These are phyloP conservation scores for Eupeodes luniger DNA, from an alignment of 2,888 invertebrate genomes.

Conservation along the genomic window DNA sequence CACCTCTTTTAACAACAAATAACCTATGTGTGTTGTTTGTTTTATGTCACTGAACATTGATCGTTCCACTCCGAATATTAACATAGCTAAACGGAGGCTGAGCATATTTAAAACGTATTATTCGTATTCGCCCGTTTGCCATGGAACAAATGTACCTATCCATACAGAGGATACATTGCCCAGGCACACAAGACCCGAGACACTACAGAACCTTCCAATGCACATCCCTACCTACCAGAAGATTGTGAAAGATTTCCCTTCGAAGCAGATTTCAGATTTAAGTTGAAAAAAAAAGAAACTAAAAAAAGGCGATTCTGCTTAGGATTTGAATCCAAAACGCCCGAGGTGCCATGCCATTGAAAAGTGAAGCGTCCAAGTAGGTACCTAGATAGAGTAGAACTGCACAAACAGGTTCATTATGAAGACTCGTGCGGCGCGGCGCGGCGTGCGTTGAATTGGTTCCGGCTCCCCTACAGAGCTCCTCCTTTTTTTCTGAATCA, in stretches of 20 bases:
- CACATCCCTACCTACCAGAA: constrained; percentile 51
- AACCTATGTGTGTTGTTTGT: constrained; percentile 25
- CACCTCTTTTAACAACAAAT: constrained; percentile 47
- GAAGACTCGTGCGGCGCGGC: neutral
- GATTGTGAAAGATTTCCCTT: constrained; percentile 52
- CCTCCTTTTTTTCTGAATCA: constrained; percentile 61
- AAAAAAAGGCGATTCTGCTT: constrained; percentile 28
- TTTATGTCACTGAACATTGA: neutral
- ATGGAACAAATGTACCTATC: constrained; percentile 14
- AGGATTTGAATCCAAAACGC: constrained; percentile 43
- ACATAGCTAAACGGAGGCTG: constrained; percentile 47
- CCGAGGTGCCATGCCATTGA: constrained; percentile 52
- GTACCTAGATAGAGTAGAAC: neutral
- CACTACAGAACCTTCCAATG: constrained; percentile 31
- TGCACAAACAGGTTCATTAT: constrained; percentile 14
- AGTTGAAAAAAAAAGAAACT: neutral
- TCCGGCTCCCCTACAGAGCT: constrained; percentile 58
- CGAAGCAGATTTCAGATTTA: constrained; percentile 37
- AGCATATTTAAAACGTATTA: constrained; percentile 37
- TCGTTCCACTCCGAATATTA: neutral
- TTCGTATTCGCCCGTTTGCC: constrained; percentile 37
- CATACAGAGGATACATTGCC: neutral
- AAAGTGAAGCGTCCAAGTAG: constrained; percentile 4
- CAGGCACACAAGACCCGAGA: neutral
- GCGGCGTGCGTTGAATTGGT: constrained; percentile 5